A percentile compares a stretch with the other conserved stretches of the same genome.
phyloP scores from a whole-genome alignment of 2,797 vertebrate genomes.

The Poecilia wingei region DNA sequence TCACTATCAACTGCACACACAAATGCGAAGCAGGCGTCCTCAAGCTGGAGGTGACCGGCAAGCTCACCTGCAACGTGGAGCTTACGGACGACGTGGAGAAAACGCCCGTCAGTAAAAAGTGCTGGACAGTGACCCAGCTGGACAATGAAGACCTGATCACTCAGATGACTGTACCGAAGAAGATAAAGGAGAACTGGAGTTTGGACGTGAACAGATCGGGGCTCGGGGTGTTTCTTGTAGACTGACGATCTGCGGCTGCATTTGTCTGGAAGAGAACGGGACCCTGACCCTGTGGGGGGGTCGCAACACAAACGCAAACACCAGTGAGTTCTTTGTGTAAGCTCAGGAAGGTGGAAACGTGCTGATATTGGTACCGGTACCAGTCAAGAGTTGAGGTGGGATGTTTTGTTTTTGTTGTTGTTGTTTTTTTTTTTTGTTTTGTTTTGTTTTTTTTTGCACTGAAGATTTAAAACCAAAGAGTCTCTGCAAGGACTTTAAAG shows the following conservation, averaged over 20 bases:
- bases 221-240: slow-evolving; percentile 73
- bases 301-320: neutral
- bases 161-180: slow-evolving; percentile 17
- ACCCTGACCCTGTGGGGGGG: neutral
- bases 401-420: neutral
- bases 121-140: slow-evolving; percentile 61
- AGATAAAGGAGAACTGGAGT: slow-evolving; percentile 7
- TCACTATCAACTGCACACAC: slow-evolving; percentile 51
- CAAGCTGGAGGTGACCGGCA: neutral
- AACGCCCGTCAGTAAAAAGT: slow-evolving; percentile 27
- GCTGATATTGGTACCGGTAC: neutral
- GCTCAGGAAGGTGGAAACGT: neutral
- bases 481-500: slow-evolving; percentile 10
- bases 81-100: neutral
- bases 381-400: slow-evolving; percentile 6
- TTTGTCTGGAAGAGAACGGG: neutral
- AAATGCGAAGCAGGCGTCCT: neutral
- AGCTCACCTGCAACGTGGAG: slow-evolving; percentile 56
- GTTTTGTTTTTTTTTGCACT: neutral
- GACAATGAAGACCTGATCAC: fast-evolving
- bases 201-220: slow-evolving; percentile 49
- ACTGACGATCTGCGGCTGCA: slow-evolving; percentile 11
- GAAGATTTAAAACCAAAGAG: neutral
- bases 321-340: slow-evolving; percentile 11
- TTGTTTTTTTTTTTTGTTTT: too few relatives aligned